These are phyloP conservation scores for Lucifuga dentata DNA, from an alignment of 2,113 vertebrate species.

Conservation along the genomic window DNA sequence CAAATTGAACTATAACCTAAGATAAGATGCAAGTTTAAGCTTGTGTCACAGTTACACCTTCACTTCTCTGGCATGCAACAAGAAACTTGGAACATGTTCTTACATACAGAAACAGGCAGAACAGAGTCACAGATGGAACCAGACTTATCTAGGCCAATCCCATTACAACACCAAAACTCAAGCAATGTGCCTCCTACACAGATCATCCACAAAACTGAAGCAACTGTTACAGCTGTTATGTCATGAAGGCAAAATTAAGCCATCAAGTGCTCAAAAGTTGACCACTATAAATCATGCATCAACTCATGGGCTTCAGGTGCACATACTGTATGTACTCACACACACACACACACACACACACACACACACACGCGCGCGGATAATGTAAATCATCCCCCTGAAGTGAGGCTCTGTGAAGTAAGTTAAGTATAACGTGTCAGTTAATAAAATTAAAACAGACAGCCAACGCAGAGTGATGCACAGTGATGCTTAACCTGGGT, in stretches of 20 bases:
- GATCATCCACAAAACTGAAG: slow-evolving; percentile 24
- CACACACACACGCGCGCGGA: neutral
- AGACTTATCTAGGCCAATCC: slow-evolving; percentile 57
- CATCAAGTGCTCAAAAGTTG: slow-evolving; percentile 38
- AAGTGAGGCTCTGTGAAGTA: slow-evolving; percentile 43
- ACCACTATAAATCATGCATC: slow-evolving; percentile 41
- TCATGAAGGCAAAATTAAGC: slow-evolving; percentile 50
- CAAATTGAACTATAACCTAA: slow-evolving; percentile 26
- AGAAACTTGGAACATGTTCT: slow-evolving; percentile 22
- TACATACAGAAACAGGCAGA: neutral
- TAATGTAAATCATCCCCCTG: slow-evolving; percentile 37
- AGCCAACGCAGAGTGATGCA: slow-evolving; percentile 57
- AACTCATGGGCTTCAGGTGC: slow-evolving; percentile 25
- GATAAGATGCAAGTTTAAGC: slow-evolving; percentile 18
- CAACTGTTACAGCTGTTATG: slow-evolving; percentile 35
- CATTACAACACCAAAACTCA: slow-evolving; percentile 52
- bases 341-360: slow-evolving; percentile 8
- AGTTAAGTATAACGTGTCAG: slow-evolving; percentile 40
- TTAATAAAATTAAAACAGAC: slow-evolving; percentile 72
- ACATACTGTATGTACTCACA: neutral
- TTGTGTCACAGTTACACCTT: slow-evolving; percentile 7
- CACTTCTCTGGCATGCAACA: slow-evolving; percentile 23
- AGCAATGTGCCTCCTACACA: slow-evolving; percentile 41
- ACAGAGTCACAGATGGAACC: slow-evolving; percentile 3
- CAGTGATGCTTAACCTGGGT: slow-evolving; percentile 66